Conservation (phyloP, 2,888 invertebrate genomes). For the Lithophane leautieri region DNA sequence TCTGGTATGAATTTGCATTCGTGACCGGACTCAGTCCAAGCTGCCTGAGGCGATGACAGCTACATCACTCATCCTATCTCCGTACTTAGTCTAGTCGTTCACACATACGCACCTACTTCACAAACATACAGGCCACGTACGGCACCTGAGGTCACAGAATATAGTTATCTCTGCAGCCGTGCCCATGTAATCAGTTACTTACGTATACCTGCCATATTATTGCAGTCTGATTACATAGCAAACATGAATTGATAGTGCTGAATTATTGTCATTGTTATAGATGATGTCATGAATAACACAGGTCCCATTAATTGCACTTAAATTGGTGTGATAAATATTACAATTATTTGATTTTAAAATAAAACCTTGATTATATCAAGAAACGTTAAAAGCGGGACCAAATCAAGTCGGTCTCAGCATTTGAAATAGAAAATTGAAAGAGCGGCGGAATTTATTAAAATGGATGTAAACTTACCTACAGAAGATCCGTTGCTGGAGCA, state of each 20-base stretch:
- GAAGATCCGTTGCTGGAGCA: slow-evolving; percentile 59
- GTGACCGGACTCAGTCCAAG: slow-evolving; percentile 78
- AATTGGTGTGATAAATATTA: too few relatives aligned
- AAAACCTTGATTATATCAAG: too few relatives aligned
- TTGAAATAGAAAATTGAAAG: slow-evolving; percentile 46
- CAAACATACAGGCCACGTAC: slow-evolving; percentile 15
- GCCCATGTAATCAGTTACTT: slow-evolving; percentile 47
- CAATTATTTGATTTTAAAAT: too few relatives aligned
- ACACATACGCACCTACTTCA: slow-evolving; percentile 27
- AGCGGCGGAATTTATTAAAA: slow-evolving; percentile 61
- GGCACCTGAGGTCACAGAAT: slow-evolving; percentile 50
- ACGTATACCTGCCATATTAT: slow-evolving; percentile 43
- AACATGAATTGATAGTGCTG: slow-evolving; percentile 55
- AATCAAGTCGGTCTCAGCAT: slow-evolving; percentile 5
- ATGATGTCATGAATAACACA: slow-evolving; percentile 30
- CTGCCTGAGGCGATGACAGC: slow-evolving; percentile 82
- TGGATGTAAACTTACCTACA: slow-evolving; percentile 57
- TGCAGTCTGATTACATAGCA: slow-evolving; percentile 51
- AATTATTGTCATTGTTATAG: slow-evolving; percentile 52
- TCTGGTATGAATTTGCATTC: slow-evolving; percentile 84
- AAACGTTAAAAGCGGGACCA: slow-evolving; percentile 6
- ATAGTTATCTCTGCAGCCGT: slow-evolving; percentile 41
- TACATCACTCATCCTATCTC: slow-evolving; percentile 75
- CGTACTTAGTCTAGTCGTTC: slow-evolving; percentile 47
- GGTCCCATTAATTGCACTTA: not conserved